Base-by-base conservation (phyloP, 2,113 vertebrate species). In the Corvus hawaiiensis region DNA sequence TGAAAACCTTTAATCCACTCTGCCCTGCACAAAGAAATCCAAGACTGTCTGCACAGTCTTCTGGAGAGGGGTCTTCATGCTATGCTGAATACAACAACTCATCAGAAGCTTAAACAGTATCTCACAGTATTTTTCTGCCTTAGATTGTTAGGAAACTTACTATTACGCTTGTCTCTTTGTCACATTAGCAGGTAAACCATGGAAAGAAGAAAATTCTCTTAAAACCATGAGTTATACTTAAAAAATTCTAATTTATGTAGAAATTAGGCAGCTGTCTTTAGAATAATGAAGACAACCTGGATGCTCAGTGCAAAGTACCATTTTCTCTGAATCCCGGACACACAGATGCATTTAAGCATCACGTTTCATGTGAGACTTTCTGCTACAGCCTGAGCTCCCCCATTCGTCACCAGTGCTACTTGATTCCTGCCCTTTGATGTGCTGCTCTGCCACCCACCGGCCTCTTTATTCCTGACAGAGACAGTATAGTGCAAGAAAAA, bases 371-470 rank as follows among this genome's bases (percentile, higher is more conserved):
- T 19, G 3, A 28, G 30, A 55, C 33, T 73, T 55, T 35, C 43
- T 72, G 39, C 24, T n/a, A 85, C 18, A 69, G 19, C 24, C 28
- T 48, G 48, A 77, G 22, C 27, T 87, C 3, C 1, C 23, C 11
- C 2, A 2, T 46, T 76, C 30, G 52, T 79, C 4, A 1, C 3
- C 51, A 7, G 4, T 15, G 33, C 24, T 59, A 28, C 35, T 52
- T 22, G 41, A 54, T 54, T 91, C 49, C 49, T 58, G 55, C 41
- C 35, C 85, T 85, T 24, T 7, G 2, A 58, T 46, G 66, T 86
- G 72, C 86, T 88, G 88, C 67, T 95, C 95, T 91, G 90, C 96
- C 97, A 93, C 91, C 91, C 95, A 69, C 88, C 0, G 75, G 84
- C 46, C 56, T 79, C 39, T 81, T 89, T 73, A 30, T 32, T 93